Conservation (phyloP, 1,140 invertebrate species). For the Trichonephila clavipes region DNA sequence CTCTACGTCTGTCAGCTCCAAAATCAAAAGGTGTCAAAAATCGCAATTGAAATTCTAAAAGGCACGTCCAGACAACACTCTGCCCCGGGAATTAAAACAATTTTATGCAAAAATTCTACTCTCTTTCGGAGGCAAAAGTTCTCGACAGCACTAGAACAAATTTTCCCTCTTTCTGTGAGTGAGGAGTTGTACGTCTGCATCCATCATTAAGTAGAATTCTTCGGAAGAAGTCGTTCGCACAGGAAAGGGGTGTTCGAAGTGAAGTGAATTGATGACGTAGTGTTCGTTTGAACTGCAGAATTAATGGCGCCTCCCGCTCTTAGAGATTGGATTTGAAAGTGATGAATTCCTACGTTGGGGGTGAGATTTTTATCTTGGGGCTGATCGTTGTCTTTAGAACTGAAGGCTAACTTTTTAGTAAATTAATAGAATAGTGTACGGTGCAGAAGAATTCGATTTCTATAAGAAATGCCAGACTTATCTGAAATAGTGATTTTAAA, state of each 20-base stretch:
- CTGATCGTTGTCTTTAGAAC: background rate
- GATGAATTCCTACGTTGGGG: background rate
- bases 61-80: background rate
- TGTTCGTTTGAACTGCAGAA: constrained; percentile 2
- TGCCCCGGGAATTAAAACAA: background rate
- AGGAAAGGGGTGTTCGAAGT: background rate
- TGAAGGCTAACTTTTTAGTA: no score
- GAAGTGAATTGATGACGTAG: background rate
- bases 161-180: background rate
- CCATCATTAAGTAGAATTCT: background rate
- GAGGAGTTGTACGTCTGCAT: background rate
- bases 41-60: constrained; percentile 13
- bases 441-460: no score
- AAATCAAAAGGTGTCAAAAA: constrained; percentile 26
- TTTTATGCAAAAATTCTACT: constrained; percentile 27
- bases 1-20: background rate
- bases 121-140: background rate
- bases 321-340: background rate
- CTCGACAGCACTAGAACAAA: background rate
- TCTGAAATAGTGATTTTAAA: no score
- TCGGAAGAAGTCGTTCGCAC: background rate
- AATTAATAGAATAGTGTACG: no score
- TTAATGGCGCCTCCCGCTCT: background rate
- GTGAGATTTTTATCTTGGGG: background rate
- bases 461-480: no score